Base-by-base conservation (phyloP, 2,113 vertebrate species). In the Cairina moschata region DNA sequence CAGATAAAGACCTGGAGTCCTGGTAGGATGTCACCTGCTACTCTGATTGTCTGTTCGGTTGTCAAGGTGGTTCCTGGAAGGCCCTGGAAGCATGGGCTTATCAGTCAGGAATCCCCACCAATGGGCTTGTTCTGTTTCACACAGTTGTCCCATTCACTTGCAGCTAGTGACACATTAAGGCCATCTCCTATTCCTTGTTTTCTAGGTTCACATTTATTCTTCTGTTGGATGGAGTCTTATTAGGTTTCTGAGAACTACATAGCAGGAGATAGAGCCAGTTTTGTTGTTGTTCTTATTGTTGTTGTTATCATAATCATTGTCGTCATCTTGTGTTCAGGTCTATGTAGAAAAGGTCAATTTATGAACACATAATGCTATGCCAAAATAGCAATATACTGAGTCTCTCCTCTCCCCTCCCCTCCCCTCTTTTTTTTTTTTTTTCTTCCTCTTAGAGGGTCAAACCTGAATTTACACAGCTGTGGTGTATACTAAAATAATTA, bases 11-110 rank as follows among this genome's bases (percentile, higher is more conserved):
- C 10, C 66, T 78, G 42, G 46, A 84, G 16, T 48, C 81, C 66
- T 75, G 36, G 25, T 59, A 87, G 7, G 52, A 9, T 92, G 36
- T 95, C 95, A 82, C 66, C 87, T 92, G 87, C 46, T 56, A 68
- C 73, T 79, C 48, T 78, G 84, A 63, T 81, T 84, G 67, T 91
- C 56, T 82, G 60, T 11, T 48, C 6, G 1, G 17, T 36, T 72
- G 40, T 46, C 60, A 71, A 84, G 21, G 21, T 0, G 1, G 60
- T 14, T 91, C 50, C 31, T 89, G 73, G n/a, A 83, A 12, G 21
- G 31, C 21, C 31, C 56, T 83, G 55, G 42, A 93, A 88, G 13
- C 38, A 76, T 7, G 60, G 66, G 28, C 4, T 36, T 18, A 82
- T 65, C 69, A 22, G 48, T 42, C 40, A 68, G 50, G 52, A 71